A percentile compares a stretch with the other conserved stretches of the same genome.
Evolutionary conservation across 1,140 invertebrate genomes (phyloP).

Genomic region (Brachionus rubens): DNA sequence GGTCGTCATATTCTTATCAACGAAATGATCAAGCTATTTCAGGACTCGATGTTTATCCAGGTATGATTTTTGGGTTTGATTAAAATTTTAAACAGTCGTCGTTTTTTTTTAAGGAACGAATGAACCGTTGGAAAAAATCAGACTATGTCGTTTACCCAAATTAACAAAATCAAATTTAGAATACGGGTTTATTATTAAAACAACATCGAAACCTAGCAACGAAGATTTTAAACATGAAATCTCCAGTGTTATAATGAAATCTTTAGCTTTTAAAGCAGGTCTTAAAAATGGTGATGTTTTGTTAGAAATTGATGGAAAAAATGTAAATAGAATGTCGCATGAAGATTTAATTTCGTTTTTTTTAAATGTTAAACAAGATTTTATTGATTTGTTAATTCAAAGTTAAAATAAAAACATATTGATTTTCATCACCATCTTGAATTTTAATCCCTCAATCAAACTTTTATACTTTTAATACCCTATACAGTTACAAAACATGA

Average conservation of each 20-base stretch:
- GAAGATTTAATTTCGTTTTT: background rate
- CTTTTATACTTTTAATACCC: too few relatives aligned
- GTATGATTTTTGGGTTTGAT: too few relatives aligned
- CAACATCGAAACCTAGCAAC: background rate
- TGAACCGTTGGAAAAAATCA: too few relatives aligned
- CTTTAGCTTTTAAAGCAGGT: background rate
- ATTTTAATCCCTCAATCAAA: too few relatives aligned
- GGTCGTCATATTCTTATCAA: too few relatives aligned
- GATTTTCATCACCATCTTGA: too few relatives aligned
- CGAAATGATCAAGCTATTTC: too few relatives aligned
- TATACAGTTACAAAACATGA: too few relatives aligned
- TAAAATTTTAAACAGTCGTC: too few relatives aligned
- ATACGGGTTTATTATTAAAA: constrained; percentile 9
- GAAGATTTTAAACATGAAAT: background rate
- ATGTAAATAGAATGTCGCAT: background rate
- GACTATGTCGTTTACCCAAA: too few relatives aligned
- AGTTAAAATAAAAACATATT: background rate
- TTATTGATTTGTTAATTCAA: background rate
- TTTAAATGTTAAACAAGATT: background rate
- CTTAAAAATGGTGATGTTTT: background rate
- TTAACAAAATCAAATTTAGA: background rate
- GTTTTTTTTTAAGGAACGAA: too few relatives aligned
- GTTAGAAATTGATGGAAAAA: background rate
- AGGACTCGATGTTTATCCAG: too few relatives aligned
- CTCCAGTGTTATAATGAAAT: background rate